phyloP scores from a whole-genome alignment of 2,797 vertebrate genomes.

The Tolypeutes matacus region DNA sequence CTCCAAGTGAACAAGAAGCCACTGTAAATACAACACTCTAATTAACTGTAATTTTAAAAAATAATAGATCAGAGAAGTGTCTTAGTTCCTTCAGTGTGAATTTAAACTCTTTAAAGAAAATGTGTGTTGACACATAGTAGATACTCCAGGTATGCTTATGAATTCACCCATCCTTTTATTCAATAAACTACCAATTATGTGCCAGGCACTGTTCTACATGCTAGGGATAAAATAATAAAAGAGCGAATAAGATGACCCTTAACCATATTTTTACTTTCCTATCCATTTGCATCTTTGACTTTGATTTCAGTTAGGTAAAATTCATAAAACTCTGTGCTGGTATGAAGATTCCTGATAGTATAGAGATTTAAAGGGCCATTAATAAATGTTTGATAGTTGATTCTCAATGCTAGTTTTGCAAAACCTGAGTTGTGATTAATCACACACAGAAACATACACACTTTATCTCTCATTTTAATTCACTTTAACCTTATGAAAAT shows the following conservation, averaged over 20 bases:
- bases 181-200: background rate
- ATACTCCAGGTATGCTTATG: background rate
- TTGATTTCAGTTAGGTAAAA: constrained; percentile 48
- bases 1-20: constrained; percentile 54
- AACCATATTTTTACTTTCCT: constrained; percentile 19
- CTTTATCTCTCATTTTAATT: background rate
- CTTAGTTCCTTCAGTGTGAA: constrained; percentile 57
- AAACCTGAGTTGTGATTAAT: background rate
- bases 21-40: constrained; percentile 12
- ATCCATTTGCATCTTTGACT: constrained; percentile 46
- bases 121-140: background rate
- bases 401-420: background rate
- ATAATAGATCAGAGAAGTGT: constrained; percentile 16
- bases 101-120: constrained; percentile 66
- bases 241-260: background rate
- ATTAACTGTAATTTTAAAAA: constrained; percentile 9
- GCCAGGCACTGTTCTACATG: background rate
- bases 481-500: constrained; percentile 64
- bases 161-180: constrained; percentile 23
- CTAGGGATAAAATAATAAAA: background rate
- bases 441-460: background rate
- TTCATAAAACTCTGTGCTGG: background rate
- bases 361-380: background rate
- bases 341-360: background rate
- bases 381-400: background rate